These are phyloP conservation scores for Aporophyla lueneburgensis DNA, from an alignment of 2,888 invertebrate species.

Conservation along the genomic window DNA sequence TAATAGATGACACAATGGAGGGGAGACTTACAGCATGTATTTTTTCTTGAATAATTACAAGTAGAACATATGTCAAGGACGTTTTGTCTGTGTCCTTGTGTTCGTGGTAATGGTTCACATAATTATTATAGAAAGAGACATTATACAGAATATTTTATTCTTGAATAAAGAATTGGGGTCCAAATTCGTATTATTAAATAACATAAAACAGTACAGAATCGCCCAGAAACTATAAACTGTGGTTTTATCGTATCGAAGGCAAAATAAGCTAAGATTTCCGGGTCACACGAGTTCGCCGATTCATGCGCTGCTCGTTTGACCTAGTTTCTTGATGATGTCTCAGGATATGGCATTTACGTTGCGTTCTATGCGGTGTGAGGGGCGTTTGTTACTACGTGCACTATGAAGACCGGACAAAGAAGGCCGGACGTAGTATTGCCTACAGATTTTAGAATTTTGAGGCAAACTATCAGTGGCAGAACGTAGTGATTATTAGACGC, in stretches of 20 bases:
- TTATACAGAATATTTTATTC: too few relatives aligned
- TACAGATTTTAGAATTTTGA: background rate
- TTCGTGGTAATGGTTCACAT: too few relatives aligned
- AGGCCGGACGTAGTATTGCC: too few relatives aligned
- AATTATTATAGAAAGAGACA: background rate
- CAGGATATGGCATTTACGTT: slow-evolving; percentile 42
- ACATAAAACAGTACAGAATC: slow-evolving; percentile 12
- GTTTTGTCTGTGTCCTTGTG: too few relatives aligned
- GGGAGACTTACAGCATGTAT: background rate
- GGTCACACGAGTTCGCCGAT: slow-evolving; percentile 56
- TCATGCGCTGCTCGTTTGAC: slow-evolving; percentile 59
- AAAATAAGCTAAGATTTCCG: slow-evolving; percentile 57
- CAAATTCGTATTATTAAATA: slow-evolving; percentile 1
- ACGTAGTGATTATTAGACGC: background rate
- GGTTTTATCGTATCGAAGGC: slow-evolving; percentile 51
- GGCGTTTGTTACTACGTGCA: slow-evolving; percentile 16
- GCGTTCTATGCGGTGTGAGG: background rate
- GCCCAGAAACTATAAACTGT: slow-evolving; percentile 35
- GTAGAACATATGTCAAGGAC: too few relatives aligned
- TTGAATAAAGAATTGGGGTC: slow-evolving; percentile 1
- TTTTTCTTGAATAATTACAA: background rate
- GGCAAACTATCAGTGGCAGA: background rate
- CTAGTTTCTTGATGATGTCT: slow-evolving; percentile 57
- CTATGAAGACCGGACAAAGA: background rate
- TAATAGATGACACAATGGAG: slow-evolving; percentile 12